phyloP scores from a whole-genome alignment of 92 coral and sea anemone genomes.

The Parazoanthus swiftii region DNA sequence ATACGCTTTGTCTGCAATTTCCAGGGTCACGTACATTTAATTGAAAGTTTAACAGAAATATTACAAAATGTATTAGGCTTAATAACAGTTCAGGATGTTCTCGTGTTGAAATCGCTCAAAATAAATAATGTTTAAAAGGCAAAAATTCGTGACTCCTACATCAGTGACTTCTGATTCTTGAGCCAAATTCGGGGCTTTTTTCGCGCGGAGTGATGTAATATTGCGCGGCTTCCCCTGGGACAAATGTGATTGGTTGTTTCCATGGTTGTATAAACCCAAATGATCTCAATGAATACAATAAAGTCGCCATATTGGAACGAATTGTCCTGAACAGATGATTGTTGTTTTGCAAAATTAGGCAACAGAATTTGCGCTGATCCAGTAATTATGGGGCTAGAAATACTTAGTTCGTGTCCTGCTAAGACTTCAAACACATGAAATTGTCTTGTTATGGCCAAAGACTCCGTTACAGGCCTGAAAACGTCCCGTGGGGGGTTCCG shows the following conservation, averaged over 20 bases:
- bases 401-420: not conserved
- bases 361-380: not conserved
- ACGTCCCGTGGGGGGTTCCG: slow-evolving; percentile 46
- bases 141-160: too few relatives aligned
- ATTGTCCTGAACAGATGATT: slow-evolving; percentile 29
- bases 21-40: too few relatives aligned
- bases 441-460: slow-evolving; percentile 37
- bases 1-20: too few relatives aligned
- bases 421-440: slow-evolving; percentile 1
- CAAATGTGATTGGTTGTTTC: slow-evolving; percentile 76
- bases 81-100: too few relatives aligned
- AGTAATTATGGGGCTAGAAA: not conserved
- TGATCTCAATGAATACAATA: slow-evolving; percentile 22
- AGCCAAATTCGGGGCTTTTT: not conserved
- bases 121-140: too few relatives aligned
- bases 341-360: slow-evolving; percentile 11
- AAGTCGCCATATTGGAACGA: slow-evolving; percentile 55
- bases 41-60: too few relatives aligned
- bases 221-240: slow-evolving; percentile 36
- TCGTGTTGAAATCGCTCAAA: too few relatives aligned
- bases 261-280: slow-evolving; percentile 65
- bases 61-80: too few relatives aligned
- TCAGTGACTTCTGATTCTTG: too few relatives aligned
- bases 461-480: not conserved
- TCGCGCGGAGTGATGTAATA: slow-evolving; percentile 33